These are phyloP conservation scores for Calephelis perditalis DNA, from an alignment of 2,888 invertebrate genomes.

Conservation along the genomic window DNA sequence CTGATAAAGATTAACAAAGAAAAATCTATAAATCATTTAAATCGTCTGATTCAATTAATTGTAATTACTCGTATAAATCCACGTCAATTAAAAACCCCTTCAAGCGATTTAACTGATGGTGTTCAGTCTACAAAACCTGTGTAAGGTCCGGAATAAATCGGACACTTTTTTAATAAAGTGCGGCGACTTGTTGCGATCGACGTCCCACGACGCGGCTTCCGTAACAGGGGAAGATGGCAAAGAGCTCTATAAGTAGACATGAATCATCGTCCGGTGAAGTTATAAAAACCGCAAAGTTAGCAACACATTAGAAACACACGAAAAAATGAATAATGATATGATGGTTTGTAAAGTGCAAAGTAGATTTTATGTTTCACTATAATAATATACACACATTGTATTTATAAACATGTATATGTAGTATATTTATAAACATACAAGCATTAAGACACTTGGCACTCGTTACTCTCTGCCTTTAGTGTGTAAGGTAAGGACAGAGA, in stretches of 20 bases:
- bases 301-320: no score
- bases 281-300: no score
- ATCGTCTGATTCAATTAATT: slow-evolving; percentile 1
- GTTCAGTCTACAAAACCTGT: slow-evolving; percentile 6
- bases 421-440: no score
- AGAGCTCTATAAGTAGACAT: not conserved
- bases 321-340: no score
- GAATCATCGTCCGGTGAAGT: no score
- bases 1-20: not conserved
- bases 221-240: not conserved
- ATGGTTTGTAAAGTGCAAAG: no score
- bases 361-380: no score
- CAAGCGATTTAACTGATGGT: slow-evolving; percentile 7
- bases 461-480: no score
- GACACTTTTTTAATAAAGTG: slow-evolving; percentile 3
- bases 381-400: no score
- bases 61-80: slow-evolving; percentile 7
- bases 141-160: slow-evolving; percentile 7
- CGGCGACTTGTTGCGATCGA: not conserved
- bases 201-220: slow-evolving; percentile 6
- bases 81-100: slow-evolving; percentile 10
- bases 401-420: no score
- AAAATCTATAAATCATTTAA: slow-evolving; percentile 7
- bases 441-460: no score
- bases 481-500: no score